phyloP scores from a whole-genome alignment of 2,113 vertebrate genomes.

The Oryzias melastigma region DNA sequence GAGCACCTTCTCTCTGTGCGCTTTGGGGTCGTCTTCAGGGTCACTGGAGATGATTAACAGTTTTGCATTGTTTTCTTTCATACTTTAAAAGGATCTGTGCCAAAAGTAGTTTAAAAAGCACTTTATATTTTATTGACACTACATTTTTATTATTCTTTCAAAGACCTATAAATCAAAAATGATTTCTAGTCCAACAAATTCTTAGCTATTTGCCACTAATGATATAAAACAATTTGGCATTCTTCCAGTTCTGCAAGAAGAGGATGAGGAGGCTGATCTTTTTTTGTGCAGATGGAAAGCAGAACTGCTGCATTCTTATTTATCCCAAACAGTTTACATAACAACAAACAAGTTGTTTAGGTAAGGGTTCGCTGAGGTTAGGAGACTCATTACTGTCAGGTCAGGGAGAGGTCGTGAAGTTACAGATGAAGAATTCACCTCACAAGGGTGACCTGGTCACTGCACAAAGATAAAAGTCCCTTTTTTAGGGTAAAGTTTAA shows the following conservation, averaged over 20 bases:
- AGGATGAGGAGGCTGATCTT: not conserved
- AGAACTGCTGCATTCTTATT: conserved; percentile 28
- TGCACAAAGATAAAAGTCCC: not conserved
- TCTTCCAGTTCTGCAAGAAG: not conserved
- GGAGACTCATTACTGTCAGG: not conserved
- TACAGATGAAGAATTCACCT: conserved; percentile 2
- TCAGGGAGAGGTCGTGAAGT: not conserved
- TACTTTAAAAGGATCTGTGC: no score
- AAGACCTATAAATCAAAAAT: no score
- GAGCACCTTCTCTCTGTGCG: no score
- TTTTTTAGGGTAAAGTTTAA: not conserved
- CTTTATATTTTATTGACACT: no score
- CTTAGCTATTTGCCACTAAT: no score
- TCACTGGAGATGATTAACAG: no score
- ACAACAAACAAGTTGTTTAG: conserved; percentile 16
- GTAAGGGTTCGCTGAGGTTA: not conserved
- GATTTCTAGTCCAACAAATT: no score
- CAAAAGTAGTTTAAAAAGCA: no score
- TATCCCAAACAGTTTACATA: conserved; percentile 18
- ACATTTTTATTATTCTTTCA: no score
- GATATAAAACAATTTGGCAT: no score
- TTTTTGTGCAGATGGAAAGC: conserved; percentile 9
- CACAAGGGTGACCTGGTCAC: not conserved
- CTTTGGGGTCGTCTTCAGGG: no score
- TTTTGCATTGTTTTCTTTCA: no score